Percentiles rank a stretch among this genome's conserved stretches.
Evolutionary conservation across 2,888 invertebrate genomes (phyloP).

Genomic region (Watsonalla binaria): DNA sequence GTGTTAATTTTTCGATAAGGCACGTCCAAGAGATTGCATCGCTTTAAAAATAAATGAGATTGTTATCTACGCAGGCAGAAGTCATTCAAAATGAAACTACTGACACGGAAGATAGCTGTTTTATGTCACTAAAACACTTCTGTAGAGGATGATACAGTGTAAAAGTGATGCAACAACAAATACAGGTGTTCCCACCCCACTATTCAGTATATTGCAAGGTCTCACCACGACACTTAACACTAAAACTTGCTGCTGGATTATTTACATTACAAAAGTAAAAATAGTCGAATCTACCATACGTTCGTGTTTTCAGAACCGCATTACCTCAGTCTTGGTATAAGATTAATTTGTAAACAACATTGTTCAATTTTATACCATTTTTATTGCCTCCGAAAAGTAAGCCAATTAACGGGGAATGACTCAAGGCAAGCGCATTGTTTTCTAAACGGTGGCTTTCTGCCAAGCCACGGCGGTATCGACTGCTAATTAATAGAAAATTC

Average conservation of each 20-base stretch:
- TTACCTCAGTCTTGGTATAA: conserved; percentile 20
- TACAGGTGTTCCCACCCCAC: not conserved
- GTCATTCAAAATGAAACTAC: not conserved
- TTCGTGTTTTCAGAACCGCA: conserved; percentile 3
- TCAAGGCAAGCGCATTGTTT: conserved; percentile 51
- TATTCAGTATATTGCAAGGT: not conserved
- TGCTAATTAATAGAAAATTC: conserved; percentile 39
- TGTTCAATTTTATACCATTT: conserved; percentile 43
- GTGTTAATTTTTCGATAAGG: too few species aligned
- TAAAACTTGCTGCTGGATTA: not conserved
- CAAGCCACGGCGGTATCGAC: conserved; percentile 30
- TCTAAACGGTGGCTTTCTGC: conserved; percentile 44
- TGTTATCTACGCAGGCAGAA: too few species aligned
- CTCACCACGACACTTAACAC: not conserved
- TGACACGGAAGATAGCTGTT: not conserved
- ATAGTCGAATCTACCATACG: not conserved
- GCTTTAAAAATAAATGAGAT: too few species aligned
- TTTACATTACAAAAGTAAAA: conserved; percentile 1
- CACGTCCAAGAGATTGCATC: too few species aligned
- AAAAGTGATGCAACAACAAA: not conserved
- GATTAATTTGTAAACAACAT: conserved; percentile 39
- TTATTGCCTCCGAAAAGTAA: conserved; percentile 56
- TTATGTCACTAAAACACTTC: not conserved
- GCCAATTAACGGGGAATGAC: conserved; percentile 56
- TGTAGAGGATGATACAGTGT: not conserved